A percentile compares a stretch with the other conserved stretches of the same genome.
These are phyloP conservation scores for Chorisops tibialis DNA, from an alignment of 2,888 invertebrate genomes.

Conservation along the genomic window DNA sequence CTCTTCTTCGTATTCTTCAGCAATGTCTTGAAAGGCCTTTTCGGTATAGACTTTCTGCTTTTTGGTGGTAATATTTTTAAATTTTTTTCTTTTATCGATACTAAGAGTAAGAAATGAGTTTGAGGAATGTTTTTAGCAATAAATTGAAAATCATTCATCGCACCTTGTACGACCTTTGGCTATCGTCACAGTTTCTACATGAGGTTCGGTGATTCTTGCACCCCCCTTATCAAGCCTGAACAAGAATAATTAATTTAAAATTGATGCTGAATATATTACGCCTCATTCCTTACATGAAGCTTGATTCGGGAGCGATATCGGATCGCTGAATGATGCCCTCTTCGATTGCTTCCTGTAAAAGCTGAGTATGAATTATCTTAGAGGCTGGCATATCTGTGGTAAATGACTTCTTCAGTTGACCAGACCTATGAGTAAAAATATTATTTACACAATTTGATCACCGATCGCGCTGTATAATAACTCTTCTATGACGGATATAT, in stretches of 20 bases:
- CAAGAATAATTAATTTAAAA: neutral
- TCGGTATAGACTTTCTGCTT: slow-evolving; percentile 1
- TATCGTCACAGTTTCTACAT: neutral
- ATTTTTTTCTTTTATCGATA: neutral
- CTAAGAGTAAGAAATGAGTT: neutral
- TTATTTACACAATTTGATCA: no score
- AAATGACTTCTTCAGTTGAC: no score
- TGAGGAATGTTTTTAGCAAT: neutral
- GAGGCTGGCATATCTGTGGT: no score
- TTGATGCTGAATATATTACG: neutral
- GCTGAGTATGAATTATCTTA: no score
- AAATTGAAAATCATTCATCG: neutral
- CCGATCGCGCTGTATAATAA: neutral
- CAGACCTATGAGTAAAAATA: no score
- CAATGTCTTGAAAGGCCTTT: neutral
- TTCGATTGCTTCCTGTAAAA: no score
- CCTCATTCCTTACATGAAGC: no score
- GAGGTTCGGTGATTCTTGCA: neutral
- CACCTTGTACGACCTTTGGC: neutral
- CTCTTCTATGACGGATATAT: slow-evolving; percentile 4
- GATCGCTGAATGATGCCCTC: no score
- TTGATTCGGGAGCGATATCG: no score
- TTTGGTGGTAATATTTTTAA: slow-evolving; percentile 5
- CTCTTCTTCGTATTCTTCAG: neutral
- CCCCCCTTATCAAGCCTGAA: neutral